A percentile compares a stretch with the other conserved stretches of the same genome.
Evolutionary conservation across 2,113 vertebrate genomes (phyloP).

Genomic region (Micromys minutus): DNA sequence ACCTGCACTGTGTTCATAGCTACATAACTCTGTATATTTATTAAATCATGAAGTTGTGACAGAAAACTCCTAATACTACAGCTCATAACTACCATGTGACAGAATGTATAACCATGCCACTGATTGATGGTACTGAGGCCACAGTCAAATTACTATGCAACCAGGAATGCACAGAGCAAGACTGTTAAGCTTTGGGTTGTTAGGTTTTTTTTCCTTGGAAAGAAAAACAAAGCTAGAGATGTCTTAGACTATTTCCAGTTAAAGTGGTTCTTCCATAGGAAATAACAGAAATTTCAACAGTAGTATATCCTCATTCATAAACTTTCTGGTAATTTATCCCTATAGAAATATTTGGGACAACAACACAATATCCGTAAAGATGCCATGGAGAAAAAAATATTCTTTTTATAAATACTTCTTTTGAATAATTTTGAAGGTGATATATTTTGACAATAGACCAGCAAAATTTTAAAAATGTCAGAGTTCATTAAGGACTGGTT

Average conservation of each 20-base stretch:
- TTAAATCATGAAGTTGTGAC: not conserved
- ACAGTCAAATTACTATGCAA: not conserved
- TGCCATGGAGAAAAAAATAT: not conserved
- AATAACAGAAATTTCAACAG: not conserved
- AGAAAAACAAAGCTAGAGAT: accelerated
- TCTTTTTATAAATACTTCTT: not conserved
- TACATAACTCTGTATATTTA: not conserved
- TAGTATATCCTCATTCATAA: not conserved
- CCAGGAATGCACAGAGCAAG: accelerated
- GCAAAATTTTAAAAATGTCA: not conserved
- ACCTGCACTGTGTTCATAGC: not conserved
- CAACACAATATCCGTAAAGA: not conserved
- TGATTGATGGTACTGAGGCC: not conserved
- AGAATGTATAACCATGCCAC: not conserved
- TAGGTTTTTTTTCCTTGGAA: not conserved
- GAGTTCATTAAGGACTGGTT: not conserved
- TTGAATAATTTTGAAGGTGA: not conserved
- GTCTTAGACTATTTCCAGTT: not conserved
- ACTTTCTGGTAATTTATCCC: not conserved
- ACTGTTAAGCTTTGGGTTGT: not conserved
- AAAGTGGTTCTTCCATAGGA: not conserved
- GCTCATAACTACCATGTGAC: not conserved
- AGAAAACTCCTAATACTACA: not conserved
- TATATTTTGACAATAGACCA: not conserved
- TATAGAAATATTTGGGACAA: not conserved